Evolutionary conservation across 2,113 vertebrate genomes (phyloP), one percentile per base, ranked within the genome.

Genomic region (Merops nubicus): DNA sequence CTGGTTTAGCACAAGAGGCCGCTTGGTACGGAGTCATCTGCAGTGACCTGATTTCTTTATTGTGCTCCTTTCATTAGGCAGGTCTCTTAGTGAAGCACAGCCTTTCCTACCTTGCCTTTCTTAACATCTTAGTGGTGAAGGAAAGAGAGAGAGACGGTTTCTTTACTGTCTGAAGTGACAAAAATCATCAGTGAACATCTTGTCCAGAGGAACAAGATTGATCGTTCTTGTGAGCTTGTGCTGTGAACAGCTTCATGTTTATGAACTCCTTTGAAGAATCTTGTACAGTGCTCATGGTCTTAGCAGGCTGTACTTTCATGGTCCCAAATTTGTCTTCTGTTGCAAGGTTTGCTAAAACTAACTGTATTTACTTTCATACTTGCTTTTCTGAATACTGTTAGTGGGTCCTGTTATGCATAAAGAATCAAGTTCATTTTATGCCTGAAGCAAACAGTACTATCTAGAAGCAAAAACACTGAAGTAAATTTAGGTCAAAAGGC

Each of bases 221-320:
- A 93, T 96, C 88, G 79, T 76, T 34, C 33, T 89, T 91, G 34
- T 67, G 89, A 97, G 75, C 21, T 48, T 85, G 29, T 34, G 34
- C 36, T 82, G 80, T 84, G 45, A 92, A 48, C 25, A 91, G 28
- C 48, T 94, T 40, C 28, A 12, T 23, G 59, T 96, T 97, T 95
- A 89, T 95, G 56, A 91, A 77, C 33, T 57, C 15, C 38, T 92
- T 36, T 80, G 84, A 76, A 78, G 81, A 85, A 56, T 82, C 28
- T 26, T 84, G 53, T 40, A 42, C 29, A 26, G 40, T 84, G 54
- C 28, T 96, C 73, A 84, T 2, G 8, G 80, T 56, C 5, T 21
- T 75, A 48, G 83, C 72, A 89, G 56, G 21, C 15, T 92, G n/a
- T 56, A 81, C 48, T 75, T 97, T 87, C 65, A 42, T 63, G 81